Percentiles rank a stretch among this genome's conserved stretches.
These are phyloP conservation scores for Meiosimyza platycephala DNA, from an alignment of 2,888 invertebrate genomes.

Conservation along the genomic window DNA sequence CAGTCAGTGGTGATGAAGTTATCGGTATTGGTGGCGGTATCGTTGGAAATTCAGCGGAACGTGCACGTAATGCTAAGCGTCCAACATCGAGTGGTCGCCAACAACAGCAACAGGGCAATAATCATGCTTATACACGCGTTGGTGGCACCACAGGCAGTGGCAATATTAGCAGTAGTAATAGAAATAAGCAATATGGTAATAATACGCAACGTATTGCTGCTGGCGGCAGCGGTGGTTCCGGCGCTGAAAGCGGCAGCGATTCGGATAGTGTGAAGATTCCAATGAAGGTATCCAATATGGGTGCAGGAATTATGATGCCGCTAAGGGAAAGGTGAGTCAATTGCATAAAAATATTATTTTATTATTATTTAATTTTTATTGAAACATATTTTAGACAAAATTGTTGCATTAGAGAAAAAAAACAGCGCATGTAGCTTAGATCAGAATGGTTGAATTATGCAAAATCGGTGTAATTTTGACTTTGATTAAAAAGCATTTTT, in stretches of 20 bases:
- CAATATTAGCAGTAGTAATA: conserved; percentile 46
- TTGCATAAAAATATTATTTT: background rate
- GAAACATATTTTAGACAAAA: too few relatives aligned
- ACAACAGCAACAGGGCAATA: conserved; percentile 55
- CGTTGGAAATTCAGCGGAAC: conserved; percentile 31
- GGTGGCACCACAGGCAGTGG: conserved; percentile 45
- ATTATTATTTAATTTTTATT: too few relatives aligned
- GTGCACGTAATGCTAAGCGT: conserved; percentile 63
- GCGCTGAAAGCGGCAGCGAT: conserved; percentile 74
- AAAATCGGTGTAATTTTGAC: too few relatives aligned
- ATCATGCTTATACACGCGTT: conserved; percentile 20
- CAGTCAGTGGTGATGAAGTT: conserved; percentile 34
- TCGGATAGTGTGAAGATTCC: conserved; percentile 79
- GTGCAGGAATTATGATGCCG: conserved; percentile 60
- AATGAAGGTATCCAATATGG: conserved; percentile 69
- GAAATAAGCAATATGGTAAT: conserved; percentile 31
- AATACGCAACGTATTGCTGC: conserved; percentile 21
- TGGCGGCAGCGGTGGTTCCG: conserved; percentile 58
- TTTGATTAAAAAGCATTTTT: too few relatives aligned
- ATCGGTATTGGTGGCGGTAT: background rate
- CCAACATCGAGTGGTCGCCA: conserved; percentile 59
- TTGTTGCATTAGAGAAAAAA: too few relatives aligned
- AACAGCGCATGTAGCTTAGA: too few relatives aligned
- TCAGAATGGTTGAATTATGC: too few relatives aligned
- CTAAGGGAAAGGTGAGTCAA: conserved; percentile 73